phyloP scores from a whole-genome alignment of 2,797 vertebrate species.

The Mus minutoides region DNA sequence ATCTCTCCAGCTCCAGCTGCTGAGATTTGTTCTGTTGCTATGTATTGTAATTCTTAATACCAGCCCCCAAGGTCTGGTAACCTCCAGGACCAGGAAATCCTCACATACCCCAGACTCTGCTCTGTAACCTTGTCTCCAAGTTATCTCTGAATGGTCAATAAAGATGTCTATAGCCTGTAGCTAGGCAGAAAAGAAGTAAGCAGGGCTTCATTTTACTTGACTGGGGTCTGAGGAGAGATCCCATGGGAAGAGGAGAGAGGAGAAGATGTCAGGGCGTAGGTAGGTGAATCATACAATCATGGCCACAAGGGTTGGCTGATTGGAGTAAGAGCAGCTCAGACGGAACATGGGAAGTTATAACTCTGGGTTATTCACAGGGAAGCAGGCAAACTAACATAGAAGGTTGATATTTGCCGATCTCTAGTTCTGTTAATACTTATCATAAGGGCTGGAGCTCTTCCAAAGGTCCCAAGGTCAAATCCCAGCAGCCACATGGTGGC shows the following conservation, averaged over 20 bases:
- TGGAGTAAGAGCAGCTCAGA: not conserved
- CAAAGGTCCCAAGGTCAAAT: too few species aligned
- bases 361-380: not conserved
- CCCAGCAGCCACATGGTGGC: too few species aligned
- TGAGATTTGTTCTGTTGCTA: not conserved
- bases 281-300: not conserved
- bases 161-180: not conserved
- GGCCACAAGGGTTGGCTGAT: too few species aligned
- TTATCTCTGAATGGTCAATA: not conserved
- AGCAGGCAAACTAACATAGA: not conserved
- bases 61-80: not conserved
- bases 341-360: not conserved
- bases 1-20: not conserved
- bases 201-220: too few species aligned
- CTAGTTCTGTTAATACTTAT: too few species aligned
- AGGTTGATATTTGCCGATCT: not conserved
- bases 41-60: not conserved
- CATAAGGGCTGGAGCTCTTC: too few species aligned
- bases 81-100: not conserved
- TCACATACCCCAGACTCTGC: not conserved
- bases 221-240: not conserved
- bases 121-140: not conserved
- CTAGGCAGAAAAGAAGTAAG: not conserved
- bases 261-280: not conserved
- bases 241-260: too few species aligned